Evolutionary conservation across 2,113 vertebrate genomes (phyloP).

Genomic region (Eretmochelys imbricata): DNA sequence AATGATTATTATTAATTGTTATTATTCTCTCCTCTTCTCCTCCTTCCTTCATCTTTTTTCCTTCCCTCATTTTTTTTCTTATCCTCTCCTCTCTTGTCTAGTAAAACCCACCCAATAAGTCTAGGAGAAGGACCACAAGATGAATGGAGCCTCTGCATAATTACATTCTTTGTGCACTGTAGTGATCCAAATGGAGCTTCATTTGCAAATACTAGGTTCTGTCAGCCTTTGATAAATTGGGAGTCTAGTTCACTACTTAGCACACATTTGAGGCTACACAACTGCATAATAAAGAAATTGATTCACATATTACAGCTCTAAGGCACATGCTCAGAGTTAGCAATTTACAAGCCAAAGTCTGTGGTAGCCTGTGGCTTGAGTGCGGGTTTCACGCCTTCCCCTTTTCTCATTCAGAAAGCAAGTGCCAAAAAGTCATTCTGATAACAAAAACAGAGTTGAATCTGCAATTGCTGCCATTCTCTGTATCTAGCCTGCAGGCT

Average conservation of each 20-base stretch:
- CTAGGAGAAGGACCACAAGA: neutral
- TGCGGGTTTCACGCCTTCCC: neutral
- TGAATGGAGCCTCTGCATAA: neutral
- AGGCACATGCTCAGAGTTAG: neutral
- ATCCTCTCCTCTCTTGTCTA: neutral
- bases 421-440: neutral
- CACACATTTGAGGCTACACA: neutral
- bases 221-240: neutral
- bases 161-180: neutral
- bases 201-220: neutral
- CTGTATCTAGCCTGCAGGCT: neutral
- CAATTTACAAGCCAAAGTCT: slow-evolving; percentile 4
- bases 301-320: neutral
- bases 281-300: neutral
- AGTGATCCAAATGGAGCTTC: neutral
- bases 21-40: neutral
- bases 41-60: neutral
- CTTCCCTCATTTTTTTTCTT: neutral
- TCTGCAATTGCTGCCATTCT: neutral
- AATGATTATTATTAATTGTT: neutral
- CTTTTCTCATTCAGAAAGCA: neutral
- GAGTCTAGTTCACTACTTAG: neutral
- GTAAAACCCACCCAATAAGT: neutral
- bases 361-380: rapidly evolving
- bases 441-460: neutral